Base-by-base conservation (phyloP, 2,113 vertebrate species). In the Ancistrus triradiatus region DNA sequence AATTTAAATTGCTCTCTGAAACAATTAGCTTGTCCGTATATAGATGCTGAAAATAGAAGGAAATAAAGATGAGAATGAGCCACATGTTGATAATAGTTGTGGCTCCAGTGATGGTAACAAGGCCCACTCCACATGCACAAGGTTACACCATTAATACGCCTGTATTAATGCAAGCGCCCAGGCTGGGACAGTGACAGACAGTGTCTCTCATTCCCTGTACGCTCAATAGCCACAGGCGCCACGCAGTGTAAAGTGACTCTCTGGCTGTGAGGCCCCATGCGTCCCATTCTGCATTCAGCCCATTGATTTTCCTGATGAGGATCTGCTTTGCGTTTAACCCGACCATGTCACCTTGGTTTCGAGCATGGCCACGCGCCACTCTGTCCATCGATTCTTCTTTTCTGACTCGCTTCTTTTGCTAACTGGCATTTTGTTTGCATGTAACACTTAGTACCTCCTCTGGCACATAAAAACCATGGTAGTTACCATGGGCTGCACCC, bases 251-350 rank as follows among this genome's bases (percentile, higher is more conserved):
- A 91, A 92, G 90, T 86, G 88, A 91, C 83, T 90, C 88, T 86
- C 80, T 78, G 77, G 74, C 81, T 76, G 77, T 77, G 69, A 80
- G 84, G 80, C 86, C 72, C 81, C 79, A 80, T 86, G 80, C 80
- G 83, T 78, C 83, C 79, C 79, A 89, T 89, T 87, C 87, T 84
- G 91, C 87, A 91, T n/a, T n/a, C n/a, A 90, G 89, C 86, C 35
- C 77, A 97, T 95, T 93, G 93, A 97, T 97, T 96, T 95, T 92
- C 85, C 90, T 88, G 85, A 91, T 91, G 92, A 92, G 90, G 90
- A 91, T 87, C 89, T 88, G 86, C 91, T 85, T 88, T 83, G 90
- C 91, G 84, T 94, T 96, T 97, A 96, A 98, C 93, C 93, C 92
- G 92, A 93, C 91, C 90, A 85, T 88, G 90, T 92, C 89, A 91